Percentiles rank a stretch among this genome's conserved stretches.
phyloP scores from a whole-genome alignment of 2,797 vertebrate species.

The Eleutherodactylus coqui region DNA sequence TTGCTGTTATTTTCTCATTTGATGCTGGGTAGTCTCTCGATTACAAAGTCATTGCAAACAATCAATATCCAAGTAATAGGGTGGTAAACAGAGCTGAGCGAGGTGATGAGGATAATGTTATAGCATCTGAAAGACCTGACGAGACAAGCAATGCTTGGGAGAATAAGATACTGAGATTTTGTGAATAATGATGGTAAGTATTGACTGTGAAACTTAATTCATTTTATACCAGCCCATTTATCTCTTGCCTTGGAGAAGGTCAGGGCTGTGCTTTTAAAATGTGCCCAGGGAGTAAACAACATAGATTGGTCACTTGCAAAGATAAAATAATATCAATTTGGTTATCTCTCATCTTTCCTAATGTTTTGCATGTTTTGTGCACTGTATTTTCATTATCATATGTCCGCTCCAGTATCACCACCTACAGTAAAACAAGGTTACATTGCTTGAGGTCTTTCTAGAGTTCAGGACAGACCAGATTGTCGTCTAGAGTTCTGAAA shows the following conservation, averaged over 20 bases:
- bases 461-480: background rate
- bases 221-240: slow-evolving; percentile 54
- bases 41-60: slow-evolving; percentile 62
- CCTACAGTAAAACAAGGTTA: background rate
- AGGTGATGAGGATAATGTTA: slow-evolving; percentile 57
- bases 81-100: slow-evolving; percentile 50
- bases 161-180: slow-evolving; percentile 56
- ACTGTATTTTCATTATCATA: slow-evolving; percentile 39
- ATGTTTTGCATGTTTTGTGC: slow-evolving; percentile 29
- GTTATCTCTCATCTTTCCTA: background rate
- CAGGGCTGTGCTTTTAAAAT: slow-evolving; percentile 54
- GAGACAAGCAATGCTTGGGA: slow-evolving; percentile 39
- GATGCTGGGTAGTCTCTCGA: slow-evolving; percentile 57
- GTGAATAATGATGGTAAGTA: slow-evolving; percentile 54
- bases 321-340: slow-evolving; percentile 34
- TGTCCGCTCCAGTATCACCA: background rate
- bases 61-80: slow-evolving; percentile 64
- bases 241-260: slow-evolving; percentile 56
- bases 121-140: slow-evolving; percentile 54
- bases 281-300: slow-evolving; percentile 41
- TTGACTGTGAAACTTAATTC: slow-evolving; percentile 60
- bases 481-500: background rate
- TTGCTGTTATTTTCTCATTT: slow-evolving; percentile 61
- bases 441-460: background rate
- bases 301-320: slow-evolving; percentile 49